phyloP scores from a whole-genome alignment of 2,888 invertebrate species.

The Flexamia atlantica region DNA sequence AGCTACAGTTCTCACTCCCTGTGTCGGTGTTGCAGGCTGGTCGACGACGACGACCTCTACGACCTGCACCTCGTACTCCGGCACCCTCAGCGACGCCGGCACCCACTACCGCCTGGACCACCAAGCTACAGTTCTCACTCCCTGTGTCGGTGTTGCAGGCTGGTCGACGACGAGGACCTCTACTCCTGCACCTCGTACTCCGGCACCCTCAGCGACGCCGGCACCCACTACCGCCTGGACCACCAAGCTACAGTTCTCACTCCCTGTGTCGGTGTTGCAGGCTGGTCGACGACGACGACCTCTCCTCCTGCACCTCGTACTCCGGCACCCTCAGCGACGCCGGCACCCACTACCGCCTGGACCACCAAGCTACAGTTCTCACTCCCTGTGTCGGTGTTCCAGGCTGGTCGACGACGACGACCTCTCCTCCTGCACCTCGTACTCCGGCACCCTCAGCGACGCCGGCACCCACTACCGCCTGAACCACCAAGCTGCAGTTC shows the following conservation, averaged over 20 bases:
- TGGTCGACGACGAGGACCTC: slow-evolving; percentile 77
- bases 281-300: slow-evolving; percentile 92
- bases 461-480: too few species aligned
- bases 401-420: too few species aligned
- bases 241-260: slow-evolving; percentile 92
- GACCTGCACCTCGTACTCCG: slow-evolving; percentile 83
- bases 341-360: too few species aligned
- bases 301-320: slow-evolving; percentile 97
- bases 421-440: too few species aligned
- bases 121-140: background rate
- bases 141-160: slow-evolving; percentile 74
- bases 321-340: too few species aligned
- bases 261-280: slow-evolving; percentile 93
- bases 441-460: too few species aligned
- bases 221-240: slow-evolving; percentile 77
- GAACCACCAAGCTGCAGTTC: too few species aligned
- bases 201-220: slow-evolving; percentile 69
- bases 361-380: too few species aligned
- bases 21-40: slow-evolving; percentile 56
- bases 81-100: slow-evolving; percentile 68
- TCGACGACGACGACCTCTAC: slow-evolving; percentile 80
- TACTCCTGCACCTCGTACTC: slow-evolving; percentile 85
- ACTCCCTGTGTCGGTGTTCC: too few species aligned
- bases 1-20: background rate
- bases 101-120: slow-evolving; percentile 73